A percentile compares a stretch with the other conserved stretches of the same genome.
phyloP scores from a whole-genome alignment of 2,888 invertebrate genomes.

The Mythimna pallens region DNA sequence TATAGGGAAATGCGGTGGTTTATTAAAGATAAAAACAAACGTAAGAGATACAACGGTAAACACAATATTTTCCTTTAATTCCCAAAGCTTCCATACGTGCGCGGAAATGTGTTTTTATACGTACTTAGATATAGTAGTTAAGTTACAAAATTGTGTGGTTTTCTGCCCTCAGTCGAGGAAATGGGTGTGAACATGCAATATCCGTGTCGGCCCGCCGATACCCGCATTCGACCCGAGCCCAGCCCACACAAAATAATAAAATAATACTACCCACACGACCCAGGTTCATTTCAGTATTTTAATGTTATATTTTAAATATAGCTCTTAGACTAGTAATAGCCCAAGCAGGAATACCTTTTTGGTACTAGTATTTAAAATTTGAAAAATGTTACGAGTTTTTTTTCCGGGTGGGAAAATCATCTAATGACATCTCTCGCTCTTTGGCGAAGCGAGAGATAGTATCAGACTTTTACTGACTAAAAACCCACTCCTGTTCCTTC shows the following conservation, averaged over 20 bases:
- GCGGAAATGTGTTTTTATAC: constrained; percentile 10
- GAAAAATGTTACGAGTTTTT: neutral
- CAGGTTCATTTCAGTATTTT: constrained; percentile 34
- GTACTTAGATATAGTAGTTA: constrained; percentile 36
- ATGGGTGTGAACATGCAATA: constrained; percentile 74
- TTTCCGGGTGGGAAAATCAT: too few relatives aligned
- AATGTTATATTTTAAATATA: constrained; percentile 30
- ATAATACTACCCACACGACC: constrained; percentile 53
- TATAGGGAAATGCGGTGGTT: constrained; percentile 7
- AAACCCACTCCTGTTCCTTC: too few relatives aligned
- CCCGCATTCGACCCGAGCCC: constrained; percentile 44
- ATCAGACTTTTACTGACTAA: too few relatives aligned
- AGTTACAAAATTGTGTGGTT: constrained; percentile 61
- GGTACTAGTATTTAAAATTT: constrained; percentile 1
- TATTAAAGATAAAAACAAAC: constrained; percentile 10
- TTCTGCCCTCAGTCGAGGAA: constrained; percentile 63
- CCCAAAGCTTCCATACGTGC: neutral
- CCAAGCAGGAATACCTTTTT: neutral
- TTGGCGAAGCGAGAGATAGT: too few relatives aligned
- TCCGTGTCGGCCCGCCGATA: constrained; percentile 67
- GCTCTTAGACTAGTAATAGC: constrained; percentile 17
- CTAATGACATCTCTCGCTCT: too few relatives aligned
- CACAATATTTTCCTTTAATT: constrained; percentile 47
- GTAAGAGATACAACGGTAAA: constrained; percentile 19
- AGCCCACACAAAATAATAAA: constrained; percentile 69